Base-by-base conservation (phyloP, 2,113 vertebrate genomes). In the Aspidoscelis tigris region DNA sequence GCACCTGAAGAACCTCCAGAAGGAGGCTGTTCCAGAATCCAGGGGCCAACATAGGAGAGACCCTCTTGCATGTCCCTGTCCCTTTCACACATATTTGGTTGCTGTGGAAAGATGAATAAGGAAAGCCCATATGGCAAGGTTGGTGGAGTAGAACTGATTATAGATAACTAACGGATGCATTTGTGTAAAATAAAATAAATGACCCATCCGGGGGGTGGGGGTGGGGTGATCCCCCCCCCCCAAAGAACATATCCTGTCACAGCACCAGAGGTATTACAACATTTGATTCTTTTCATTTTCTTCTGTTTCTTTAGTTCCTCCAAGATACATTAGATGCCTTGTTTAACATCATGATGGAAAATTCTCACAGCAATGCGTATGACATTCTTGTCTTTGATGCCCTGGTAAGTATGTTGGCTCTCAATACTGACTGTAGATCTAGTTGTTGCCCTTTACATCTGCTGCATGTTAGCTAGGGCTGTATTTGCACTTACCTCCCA, bases 271-370 rank as follows among this genome's bases (percentile, higher is more conserved):
- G 20, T 24, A 77, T 76, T 80, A 68, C 68, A 41, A 76, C 65
- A n/a, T 43, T 76, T 82, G 7, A 75, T 76, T 77, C 9, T 24
- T 83, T 65, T 84, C 7, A 0, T 71, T 2, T 87, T 74, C 53
- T 53, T 43, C 9, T 12, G 14, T 43, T n/a, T 82, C 2, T 83
- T 3, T 64, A 99, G 98, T 99, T 99, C 92, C 96, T 99, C 64
- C 98, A 99, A 90, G 98, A 99, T 83, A 99, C 97, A 0, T 93
- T 99, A 90, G 98, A 99, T 20, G 98, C 98, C 50, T 94, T 99
- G 84, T 99, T 99, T 95, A 99, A 98, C 92, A 99, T 99, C 93
- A 99, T 99, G 98, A 99, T 99, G 98, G 98, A 99, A 26, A 97
- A 99, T 92, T 99, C 98, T 79, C 96, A 98, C 79, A 98, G 96